These are phyloP conservation scores for Calidris pygmaea DNA, from an alignment of 2,113 vertebrate genomes.

Conservation along the genomic window DNA sequence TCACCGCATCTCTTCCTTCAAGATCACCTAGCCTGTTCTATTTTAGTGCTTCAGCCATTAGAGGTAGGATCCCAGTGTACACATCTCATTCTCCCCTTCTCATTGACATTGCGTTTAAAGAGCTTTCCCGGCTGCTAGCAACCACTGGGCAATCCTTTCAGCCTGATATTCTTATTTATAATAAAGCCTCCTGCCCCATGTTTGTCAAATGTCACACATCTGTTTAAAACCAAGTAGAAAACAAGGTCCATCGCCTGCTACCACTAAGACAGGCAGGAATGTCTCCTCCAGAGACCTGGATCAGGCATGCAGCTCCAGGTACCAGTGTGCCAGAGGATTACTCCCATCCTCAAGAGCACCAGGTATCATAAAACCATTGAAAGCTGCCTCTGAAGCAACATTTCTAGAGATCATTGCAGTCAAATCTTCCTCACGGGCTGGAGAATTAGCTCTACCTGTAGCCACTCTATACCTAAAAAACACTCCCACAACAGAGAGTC, in stretches of 20 bases:
- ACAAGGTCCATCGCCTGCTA: not conserved
- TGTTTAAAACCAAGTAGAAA: not conserved
- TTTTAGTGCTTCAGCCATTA: not conserved
- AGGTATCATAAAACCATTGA: not conserved
- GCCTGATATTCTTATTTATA: not conserved
- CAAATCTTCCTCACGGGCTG: rapidly evolving
- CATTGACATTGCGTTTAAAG: not conserved
- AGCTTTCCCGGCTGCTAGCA: not conserved
- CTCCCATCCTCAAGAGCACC: not conserved
- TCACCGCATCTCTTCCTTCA: not conserved
- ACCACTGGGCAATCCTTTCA: not conserved
- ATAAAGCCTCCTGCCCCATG: not conserved
- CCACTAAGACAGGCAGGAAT: not conserved
- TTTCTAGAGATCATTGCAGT: not conserved
- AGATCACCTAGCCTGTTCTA: not conserved
- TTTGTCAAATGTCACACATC: not conserved
- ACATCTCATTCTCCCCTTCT: not conserved
- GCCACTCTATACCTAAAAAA: not conserved
- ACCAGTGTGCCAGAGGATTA: not conserved
- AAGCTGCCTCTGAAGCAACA: not conserved
- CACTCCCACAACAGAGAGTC: not conserved
- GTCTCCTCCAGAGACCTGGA: not conserved
- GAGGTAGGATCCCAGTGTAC: not conserved
- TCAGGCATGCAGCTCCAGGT: not conserved
- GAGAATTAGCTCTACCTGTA: not conserved